phyloP scores from a whole-genome alignment of 2,797 vertebrate species.

The Helarctos malayanus region DNA sequence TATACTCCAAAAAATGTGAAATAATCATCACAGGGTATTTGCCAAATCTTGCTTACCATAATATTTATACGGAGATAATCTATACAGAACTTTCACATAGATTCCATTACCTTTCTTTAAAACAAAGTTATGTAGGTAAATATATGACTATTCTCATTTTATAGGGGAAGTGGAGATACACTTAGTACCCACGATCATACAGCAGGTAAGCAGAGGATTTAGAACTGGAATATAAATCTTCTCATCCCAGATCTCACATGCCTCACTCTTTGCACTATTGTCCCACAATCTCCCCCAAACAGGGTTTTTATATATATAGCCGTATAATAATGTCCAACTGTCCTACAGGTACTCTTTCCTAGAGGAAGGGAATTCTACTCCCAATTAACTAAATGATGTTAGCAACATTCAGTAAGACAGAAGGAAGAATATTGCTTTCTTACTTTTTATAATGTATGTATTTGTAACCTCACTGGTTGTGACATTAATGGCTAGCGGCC shows the following conservation, averaged over 20 bases:
- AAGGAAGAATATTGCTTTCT: neutral
- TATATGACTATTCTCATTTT: neutral
- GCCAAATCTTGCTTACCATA: neutral
- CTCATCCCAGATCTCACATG: neutral
- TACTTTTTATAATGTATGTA: neutral
- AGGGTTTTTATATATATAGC: neutral
- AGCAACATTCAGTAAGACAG: neutral
- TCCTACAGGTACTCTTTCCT: neutral
- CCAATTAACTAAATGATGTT: neutral
- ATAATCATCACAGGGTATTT: neutral
- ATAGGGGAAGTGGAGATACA: neutral
- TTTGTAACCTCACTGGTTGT: neutral
- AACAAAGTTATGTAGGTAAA: slow-evolving; percentile 3
- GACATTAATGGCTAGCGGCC: neutral
- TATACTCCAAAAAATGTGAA: neutral
- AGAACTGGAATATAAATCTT: neutral
- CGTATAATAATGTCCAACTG: neutral
- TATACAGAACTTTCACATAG: neutral
- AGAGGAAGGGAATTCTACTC: neutral
- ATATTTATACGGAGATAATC: neutral
- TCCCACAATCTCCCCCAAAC: neutral
- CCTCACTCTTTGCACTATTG: neutral
- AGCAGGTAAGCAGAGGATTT: neutral
- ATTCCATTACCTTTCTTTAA: slow-evolving; percentile 3
- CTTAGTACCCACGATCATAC: neutral